phyloP scores from a whole-genome alignment of 2,888 invertebrate genomes.

The Agrochola macilenta region DNA sequence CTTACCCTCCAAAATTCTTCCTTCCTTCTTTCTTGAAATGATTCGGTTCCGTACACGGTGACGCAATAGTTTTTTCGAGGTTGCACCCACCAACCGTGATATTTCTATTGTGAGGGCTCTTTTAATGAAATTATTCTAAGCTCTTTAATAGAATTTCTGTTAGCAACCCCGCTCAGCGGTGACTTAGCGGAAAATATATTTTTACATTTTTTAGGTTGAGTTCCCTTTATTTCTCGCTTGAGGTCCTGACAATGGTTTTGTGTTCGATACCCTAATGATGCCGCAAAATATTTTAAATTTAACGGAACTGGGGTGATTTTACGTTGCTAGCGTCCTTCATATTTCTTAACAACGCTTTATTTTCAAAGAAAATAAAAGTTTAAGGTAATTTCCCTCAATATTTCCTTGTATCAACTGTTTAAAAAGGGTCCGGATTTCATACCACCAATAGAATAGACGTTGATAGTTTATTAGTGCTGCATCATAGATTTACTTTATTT shows the following conservation, averaged over 20 bases:
- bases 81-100: conserved; percentile 19
- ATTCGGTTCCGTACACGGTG: conserved; percentile 13
- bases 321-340: neutral
- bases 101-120: conserved; percentile 35
- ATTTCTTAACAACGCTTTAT: conserved; percentile 3
- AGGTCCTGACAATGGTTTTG: conserved; percentile 41
- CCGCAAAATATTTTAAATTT: conserved; percentile 33
- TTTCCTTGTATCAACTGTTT: neutral
- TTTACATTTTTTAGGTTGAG: conserved; percentile 36
- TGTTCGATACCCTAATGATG: conserved; percentile 45
- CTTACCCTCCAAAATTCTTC: conserved; percentile 13
- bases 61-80: conserved; percentile 28
- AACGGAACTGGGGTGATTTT: conserved; percentile 32
- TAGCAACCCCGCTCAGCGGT: conserved; percentile 24
- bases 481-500: neutral
- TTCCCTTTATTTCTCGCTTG: conserved; percentile 36
- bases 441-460: neutral
- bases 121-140: conserved; percentile 56
- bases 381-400: neutral
- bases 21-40: neutral
- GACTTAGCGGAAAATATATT: conserved; percentile 52
- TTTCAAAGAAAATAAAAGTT: neutral
- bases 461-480: neutral
- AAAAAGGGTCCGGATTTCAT: neutral
- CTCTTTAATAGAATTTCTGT: conserved; percentile 40